phyloP scores from a whole-genome alignment of 37 sponge, comb jelly and placozoan genomes.

The Tethya wilhelma region DNA sequence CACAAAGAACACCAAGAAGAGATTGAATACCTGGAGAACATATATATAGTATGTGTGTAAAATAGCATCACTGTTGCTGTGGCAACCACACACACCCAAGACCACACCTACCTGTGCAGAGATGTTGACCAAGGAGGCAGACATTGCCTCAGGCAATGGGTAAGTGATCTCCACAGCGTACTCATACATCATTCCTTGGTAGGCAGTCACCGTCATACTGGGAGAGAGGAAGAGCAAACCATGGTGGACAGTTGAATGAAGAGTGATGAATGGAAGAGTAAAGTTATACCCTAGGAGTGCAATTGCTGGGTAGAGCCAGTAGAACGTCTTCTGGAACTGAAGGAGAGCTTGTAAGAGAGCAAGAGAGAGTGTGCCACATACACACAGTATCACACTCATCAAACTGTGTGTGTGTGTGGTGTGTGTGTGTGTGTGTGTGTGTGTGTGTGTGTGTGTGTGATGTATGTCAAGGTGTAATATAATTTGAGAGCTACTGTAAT shows the following conservation, averaged over 20 bases:
- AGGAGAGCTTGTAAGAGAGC: not conserved
- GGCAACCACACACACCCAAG: too few species aligned
- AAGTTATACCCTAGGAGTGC: not conserved
- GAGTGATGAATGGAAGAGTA: too few species aligned
- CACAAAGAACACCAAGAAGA: not conserved
- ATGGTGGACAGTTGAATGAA: too few species aligned
- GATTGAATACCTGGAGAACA: not conserved
- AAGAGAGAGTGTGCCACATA: not conserved
- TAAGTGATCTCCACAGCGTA: slow-evolving; percentile 49
- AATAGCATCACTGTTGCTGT: too few species aligned
- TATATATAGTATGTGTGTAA: not conserved
- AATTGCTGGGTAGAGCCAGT: not conserved
- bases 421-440: too few species aligned
- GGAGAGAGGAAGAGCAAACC: too few species aligned
- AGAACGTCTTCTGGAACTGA: not conserved
- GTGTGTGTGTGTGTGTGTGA: too few species aligned
- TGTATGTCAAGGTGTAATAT: not conserved
- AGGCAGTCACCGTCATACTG: too few species aligned
- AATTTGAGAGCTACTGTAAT: not conserved
- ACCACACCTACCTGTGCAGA: slow-evolving; percentile 23
- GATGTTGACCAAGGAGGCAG: slow-evolving; percentile 17
- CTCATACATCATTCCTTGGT: slow-evolving; percentile 15
- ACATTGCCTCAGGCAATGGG: slow-evolving; percentile 29
- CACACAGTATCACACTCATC: not conserved
- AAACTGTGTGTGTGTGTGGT: too few species aligned